These are phyloP conservation scores for Maconellicoccus hirsutus DNA, from an alignment of 1,140 invertebrate species.

Conservation along the genomic window DNA sequence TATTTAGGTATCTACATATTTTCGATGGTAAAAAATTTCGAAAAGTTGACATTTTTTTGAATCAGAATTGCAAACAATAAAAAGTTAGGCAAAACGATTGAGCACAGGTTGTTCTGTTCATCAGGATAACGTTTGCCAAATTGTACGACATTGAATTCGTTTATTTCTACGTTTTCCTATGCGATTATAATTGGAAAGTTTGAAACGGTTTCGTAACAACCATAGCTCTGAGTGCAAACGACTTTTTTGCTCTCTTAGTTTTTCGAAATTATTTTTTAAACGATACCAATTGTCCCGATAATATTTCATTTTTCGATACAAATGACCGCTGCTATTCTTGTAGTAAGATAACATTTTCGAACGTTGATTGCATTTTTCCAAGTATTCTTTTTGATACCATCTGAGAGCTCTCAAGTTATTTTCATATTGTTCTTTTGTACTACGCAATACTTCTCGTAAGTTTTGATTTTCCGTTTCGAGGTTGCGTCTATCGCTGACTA, in stretches of 20 bases:
- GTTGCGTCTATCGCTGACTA: not conserved
- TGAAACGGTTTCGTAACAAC: not conserved
- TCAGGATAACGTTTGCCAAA: too few relatives aligned
- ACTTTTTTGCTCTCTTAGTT: not conserved
- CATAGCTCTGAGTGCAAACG: not conserved
- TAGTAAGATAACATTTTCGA: slow-evolving; percentile 21
- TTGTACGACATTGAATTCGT: too few relatives aligned
- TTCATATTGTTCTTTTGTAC: slow-evolving; percentile 6
- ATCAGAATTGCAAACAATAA: too few relatives aligned
- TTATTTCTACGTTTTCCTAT: not conserved
- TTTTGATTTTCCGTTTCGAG: not conserved
- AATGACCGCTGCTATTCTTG: not conserved
- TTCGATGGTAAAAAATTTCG: too few relatives aligned
- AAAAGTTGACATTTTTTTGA: too few relatives aligned
- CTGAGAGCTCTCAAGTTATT: slow-evolving; percentile 11
- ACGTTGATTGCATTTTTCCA: slow-evolving; percentile 18
- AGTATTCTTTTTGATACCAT: slow-evolving; percentile 11
- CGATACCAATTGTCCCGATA: slow-evolving; percentile 17
- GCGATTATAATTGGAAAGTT: not conserved
- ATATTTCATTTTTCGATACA: not conserved
- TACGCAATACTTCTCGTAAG: not conserved
- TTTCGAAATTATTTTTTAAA: slow-evolving; percentile 16
- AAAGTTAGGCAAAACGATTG: too few relatives aligned
- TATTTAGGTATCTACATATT: too few relatives aligned
- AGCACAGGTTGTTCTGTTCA: too few relatives aligned